Evolutionary conservation across 2,113 vertebrate species (phyloP).

Genomic region (Cyphotilapia sp.): DNA sequence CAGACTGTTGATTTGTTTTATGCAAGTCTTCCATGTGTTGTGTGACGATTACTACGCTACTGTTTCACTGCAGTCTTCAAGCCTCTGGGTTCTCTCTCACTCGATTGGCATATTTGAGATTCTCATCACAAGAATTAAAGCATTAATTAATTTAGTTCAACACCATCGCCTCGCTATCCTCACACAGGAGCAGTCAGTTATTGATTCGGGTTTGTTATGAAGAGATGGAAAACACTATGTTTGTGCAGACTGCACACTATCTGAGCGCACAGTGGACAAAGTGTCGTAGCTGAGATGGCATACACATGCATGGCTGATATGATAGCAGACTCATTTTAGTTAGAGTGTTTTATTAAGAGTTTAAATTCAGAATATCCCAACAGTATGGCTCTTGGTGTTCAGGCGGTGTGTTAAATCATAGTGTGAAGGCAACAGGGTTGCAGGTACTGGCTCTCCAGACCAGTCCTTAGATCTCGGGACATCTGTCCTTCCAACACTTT

Average conservation of each 20-base stretch:
- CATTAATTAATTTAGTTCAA: background rate
- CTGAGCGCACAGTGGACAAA: background rate
- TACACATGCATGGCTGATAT: background rate
- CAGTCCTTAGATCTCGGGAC: background rate
- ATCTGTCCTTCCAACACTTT: background rate
- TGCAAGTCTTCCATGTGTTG: background rate
- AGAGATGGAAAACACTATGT: background rate
- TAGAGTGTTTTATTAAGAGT: background rate
- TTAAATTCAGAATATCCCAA: background rate
- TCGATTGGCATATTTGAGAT: background rate
- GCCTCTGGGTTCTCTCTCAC: background rate
- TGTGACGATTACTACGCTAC: background rate
- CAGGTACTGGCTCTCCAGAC: background rate
- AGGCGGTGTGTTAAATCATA: background rate
- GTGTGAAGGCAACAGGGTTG: background rate
- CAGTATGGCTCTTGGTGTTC: background rate
- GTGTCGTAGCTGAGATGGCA: background rate
- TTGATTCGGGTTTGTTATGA: background rate
- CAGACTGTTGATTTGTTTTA: slow-evolving; percentile 2
- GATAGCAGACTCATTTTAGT: background rate
- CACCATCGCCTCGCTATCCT: background rate
- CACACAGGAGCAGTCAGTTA: background rate
- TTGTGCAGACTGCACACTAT: background rate
- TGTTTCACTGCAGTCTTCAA: slow-evolving; percentile 1
- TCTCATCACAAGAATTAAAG: background rate